Percentiles rank a stretch among this genome's conserved stretches.
These are phyloP conservation scores for Malachius bipustulatus DNA, from an alignment of 2,888 invertebrate genomes.

Conservation along the genomic window DNA sequence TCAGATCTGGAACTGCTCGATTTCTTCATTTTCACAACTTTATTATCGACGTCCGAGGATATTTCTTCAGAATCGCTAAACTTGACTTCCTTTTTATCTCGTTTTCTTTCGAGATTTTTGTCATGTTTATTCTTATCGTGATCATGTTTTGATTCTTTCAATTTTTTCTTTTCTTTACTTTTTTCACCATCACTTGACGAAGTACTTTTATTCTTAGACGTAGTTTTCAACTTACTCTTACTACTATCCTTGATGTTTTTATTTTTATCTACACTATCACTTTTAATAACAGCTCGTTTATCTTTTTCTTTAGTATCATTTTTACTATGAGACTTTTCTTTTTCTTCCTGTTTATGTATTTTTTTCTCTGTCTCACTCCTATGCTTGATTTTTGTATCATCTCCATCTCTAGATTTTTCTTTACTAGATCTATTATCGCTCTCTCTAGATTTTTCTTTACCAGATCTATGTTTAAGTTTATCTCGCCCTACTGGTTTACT, in stretches of 20 bases:
- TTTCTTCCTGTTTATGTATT: slow-evolving; percentile 15
- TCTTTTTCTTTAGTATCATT: slow-evolving; percentile 13
- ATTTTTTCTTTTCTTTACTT: slow-evolving; percentile 17
- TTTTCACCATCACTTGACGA: slow-evolving; percentile 19
- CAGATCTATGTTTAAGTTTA: slow-evolving; percentile 25
- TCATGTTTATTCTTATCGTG: slow-evolving; percentile 19
- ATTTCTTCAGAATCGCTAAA: not conserved
- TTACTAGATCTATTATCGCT: slow-evolving; percentile 18
- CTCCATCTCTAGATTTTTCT: slow-evolving; percentile 25
- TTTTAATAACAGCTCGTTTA: slow-evolving; percentile 15
- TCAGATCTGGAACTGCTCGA: slow-evolving; percentile 7
- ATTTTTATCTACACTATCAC: slow-evolving; percentile 28
- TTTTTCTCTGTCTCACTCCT: slow-evolving; percentile 31
- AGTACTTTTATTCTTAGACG: slow-evolving; percentile 21
- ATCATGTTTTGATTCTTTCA: slow-evolving; percentile 20
- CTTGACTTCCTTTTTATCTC: slow-evolving; percentile 1
- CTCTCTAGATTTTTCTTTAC: slow-evolving; percentile 26
- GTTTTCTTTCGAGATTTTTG: slow-evolving; percentile 11
- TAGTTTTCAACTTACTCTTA: slow-evolving; percentile 22
- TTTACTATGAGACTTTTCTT: slow-evolving; percentile 12
- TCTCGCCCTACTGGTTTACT: slow-evolving; percentile 9
- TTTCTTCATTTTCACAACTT: slow-evolving; percentile 18
- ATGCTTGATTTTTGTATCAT: slow-evolving; percentile 24
- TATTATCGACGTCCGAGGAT: slow-evolving; percentile 21
- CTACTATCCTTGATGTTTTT: slow-evolving; percentile 24